phyloP scores from a whole-genome alignment of 2,888 invertebrate genomes.

The Acrocyrtus sp. region DNA sequence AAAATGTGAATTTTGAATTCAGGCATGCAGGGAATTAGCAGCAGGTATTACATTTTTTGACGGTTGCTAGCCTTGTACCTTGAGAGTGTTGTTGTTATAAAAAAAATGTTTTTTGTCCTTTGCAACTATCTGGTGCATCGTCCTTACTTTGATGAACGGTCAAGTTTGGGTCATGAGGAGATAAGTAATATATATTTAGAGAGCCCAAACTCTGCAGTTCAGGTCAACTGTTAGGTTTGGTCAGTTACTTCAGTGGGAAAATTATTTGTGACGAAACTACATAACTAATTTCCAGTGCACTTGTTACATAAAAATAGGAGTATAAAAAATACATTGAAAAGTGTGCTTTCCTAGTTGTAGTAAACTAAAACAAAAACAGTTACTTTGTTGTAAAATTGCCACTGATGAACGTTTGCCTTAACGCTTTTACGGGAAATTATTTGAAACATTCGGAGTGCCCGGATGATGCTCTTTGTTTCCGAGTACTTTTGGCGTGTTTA shows the following conservation, averaged over 20 bases:
- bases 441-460: no score
- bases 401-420: conserved; percentile 34
- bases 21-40: conserved; percentile 41
- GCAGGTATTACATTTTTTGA: conserved; percentile 49
- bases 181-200: conserved; percentile 9
- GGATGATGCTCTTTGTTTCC: no score
- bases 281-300: background rate
- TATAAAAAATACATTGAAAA: conserved; percentile 41
- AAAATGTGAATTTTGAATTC: background rate
- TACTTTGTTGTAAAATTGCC: no score
- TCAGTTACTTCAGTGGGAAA: no score
- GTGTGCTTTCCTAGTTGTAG: conserved; percentile 39
- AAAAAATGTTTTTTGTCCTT: conserved; percentile 18
- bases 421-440: conserved; percentile 35
- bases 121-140: conserved; percentile 35
- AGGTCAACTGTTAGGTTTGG: conserved; percentile 33
- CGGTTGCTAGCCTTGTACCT: conserved; percentile 56
- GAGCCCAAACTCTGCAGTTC: conserved; percentile 31
- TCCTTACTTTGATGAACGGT: conserved; percentile 21
- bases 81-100: conserved; percentile 22
- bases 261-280: background rate
- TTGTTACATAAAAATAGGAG: conserved; percentile 33
- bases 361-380: no score
- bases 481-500: no score
- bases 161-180: conserved; percentile 18